Evolutionary conservation across 1,140 invertebrate genomes (phyloP).

Genomic region (Telenomus remus): DNA sequence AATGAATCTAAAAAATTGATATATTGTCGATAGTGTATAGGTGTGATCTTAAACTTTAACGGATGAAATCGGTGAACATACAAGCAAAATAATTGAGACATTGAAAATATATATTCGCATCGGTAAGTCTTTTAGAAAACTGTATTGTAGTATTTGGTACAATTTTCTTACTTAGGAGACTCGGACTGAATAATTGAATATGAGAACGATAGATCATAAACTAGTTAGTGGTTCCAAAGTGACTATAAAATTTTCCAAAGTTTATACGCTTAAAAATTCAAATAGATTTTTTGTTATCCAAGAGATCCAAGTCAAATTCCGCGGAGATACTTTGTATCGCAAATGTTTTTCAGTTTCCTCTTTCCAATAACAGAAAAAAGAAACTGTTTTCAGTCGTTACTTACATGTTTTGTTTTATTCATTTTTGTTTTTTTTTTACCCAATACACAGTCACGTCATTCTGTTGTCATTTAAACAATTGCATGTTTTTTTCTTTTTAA

Average conservation of each 20-base stretch:
- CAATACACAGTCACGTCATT: no score
- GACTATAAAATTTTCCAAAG: conserved; percentile 28
- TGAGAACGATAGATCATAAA: conserved; percentile 5
- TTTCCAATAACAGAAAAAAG: neutral
- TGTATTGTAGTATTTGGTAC: neutral
- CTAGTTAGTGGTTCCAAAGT: conserved; percentile 7
- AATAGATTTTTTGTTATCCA: conserved; percentile 9
- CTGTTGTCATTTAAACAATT: no score
- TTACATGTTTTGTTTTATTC: neutral
- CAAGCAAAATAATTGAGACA: neutral
- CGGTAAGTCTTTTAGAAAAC: conserved; percentile 6
- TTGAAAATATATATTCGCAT: neutral
- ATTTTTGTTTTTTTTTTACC: neutral
- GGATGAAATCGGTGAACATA: no score
- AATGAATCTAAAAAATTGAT: conserved; percentile 8
- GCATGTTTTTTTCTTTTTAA: neutral
- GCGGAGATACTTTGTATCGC: conserved; percentile 4
- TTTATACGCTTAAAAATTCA: conserved; percentile 30
- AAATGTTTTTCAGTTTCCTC: conserved; percentile 5
- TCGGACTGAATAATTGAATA: conserved; percentile 1
- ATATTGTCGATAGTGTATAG: conserved; percentile 15
- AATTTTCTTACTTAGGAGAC: neutral
- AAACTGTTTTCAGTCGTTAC: conserved; percentile 14
- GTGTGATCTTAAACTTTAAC: conserved; percentile 7
- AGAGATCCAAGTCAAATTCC: conserved; percentile 16